Evolutionary conservation across 1,140 invertebrate genomes (phyloP), one percentile per base, ranked within the genome.

Genomic region (Pachypeltis micranthus): DNA sequence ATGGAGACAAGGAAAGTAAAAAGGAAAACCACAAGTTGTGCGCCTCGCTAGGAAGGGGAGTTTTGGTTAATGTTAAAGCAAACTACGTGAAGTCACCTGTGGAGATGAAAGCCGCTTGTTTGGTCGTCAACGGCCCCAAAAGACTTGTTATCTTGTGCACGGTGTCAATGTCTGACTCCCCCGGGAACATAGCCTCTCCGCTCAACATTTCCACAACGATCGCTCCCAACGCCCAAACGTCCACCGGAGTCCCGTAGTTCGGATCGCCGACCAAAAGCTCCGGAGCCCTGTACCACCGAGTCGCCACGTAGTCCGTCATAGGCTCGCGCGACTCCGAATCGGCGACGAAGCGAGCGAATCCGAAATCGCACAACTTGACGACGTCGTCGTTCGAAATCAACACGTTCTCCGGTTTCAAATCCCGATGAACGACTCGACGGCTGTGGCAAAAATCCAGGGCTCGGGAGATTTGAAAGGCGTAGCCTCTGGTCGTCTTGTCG

Each of bases 391-490:
- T 81, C 24, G 88, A 91, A 0, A 93, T 85, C 25, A 93, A 75
- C 14, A 95, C 83, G 71, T 95, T 95, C 72, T 93, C 91, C n/a
- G 91, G 90, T 71, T 95, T 95, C 7, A 93, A 82, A 73, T 93
- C 91, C 27, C 91, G 77, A 73, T 95, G 91, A 69, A 95, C 90
- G 68, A 93, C 89, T 88, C 93, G 75, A n/a, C n/a, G n/a, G 59
- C 79, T 75, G 73, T 94, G 90, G 72, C 90, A 92, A 71, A 91
- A 93, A 62, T 88, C 84, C n/a, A 92, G 80, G 25, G 86, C 91
- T 59, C 88, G 81, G 2, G 90, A 74, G 16, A 93, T 81, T 78
- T 94, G 91, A 73, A 83, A 93, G 25, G 90, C 81, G 68, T 91
- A 83, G 66, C 84, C 83, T 62, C 87, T 79, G 25, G 84, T 82